phyloP scores from a whole-genome alignment of 1,140 invertebrate genomes.

The Capitella teleta region DNA sequence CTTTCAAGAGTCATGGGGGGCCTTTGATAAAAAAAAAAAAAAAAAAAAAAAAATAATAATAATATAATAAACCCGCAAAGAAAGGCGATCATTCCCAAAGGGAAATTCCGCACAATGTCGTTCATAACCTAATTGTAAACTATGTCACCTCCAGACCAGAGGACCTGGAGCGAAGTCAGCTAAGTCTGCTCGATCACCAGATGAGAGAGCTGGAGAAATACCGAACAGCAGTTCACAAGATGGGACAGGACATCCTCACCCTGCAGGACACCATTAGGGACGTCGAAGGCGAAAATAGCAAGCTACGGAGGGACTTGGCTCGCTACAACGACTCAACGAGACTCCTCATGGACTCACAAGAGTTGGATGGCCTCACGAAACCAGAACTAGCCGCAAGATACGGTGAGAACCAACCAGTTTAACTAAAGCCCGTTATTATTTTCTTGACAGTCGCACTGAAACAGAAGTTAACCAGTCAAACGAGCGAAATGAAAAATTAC shows the following conservation, averaged over 20 bases:
- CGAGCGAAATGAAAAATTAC: conserved; percentile 23
- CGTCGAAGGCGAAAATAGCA: conserved; percentile 28
- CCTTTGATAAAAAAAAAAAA: no score
- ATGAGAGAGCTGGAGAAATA: conserved; percentile 34
- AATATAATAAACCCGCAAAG: no score
- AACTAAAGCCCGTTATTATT: no score
- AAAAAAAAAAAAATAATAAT: no score
- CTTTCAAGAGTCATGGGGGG: no score
- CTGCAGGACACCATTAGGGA: conserved; percentile 25
- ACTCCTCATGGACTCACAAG: conserved; percentile 29
- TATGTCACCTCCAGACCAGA: conserved; percentile 8
- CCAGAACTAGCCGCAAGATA: conserved; percentile 32
- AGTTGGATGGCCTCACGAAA: conserved; percentile 30
- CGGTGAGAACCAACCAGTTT: no score
- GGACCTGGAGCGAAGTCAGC: conserved; percentile 21
- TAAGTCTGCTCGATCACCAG: conserved; percentile 25
- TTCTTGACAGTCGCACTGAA: conserved; percentile 18
- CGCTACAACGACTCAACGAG: conserved; percentile 30
- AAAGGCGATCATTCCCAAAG: no score
- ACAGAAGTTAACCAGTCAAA: conserved; percentile 25
- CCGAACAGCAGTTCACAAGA: conserved; percentile 28
- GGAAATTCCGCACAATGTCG: no score
- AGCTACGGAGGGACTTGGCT: conserved; percentile 23
- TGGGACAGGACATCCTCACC: conserved; percentile 36
- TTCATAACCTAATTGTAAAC: no score